Base-by-base conservation (phyloP, 2,113 vertebrate species). In the Sander lucioperca region DNA sequence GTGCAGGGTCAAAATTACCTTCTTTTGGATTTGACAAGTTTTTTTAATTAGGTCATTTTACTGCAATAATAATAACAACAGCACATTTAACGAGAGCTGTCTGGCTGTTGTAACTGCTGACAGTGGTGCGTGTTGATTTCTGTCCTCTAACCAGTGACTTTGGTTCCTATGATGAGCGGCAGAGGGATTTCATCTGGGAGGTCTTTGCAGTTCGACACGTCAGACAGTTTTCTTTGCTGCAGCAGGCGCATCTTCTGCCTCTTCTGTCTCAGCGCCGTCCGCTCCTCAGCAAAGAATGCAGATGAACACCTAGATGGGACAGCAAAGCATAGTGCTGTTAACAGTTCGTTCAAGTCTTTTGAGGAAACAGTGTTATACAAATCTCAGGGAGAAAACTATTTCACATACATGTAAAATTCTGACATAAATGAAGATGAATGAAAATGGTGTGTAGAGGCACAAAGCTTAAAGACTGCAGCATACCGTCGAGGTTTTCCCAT, bases 401-500 rank as follows among this genome's bases (percentile, higher is more conserved):
- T 11, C 6, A 61, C 23, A 51, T 6, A 48, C 3, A 18, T 36
- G 39, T 2, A 2, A 33, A 13, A 51, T 48, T 39, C 21, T 48
- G 33, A 70, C 27, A 16, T 59, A 23, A 72, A 39, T 12, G 1
- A 25, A 50, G 10, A 59, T 7, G 3, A 54, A 25, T 9, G 15
- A 61, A 74, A 87, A 23, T 21, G 2, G 1, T 1, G 6, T n/a
- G 18, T n/a, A 48, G 27, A 25, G 11, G 4, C 21, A 74, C 3
- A 18, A 12, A 53, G 14, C 12, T 43, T 57, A 54, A 72, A 73
- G 21, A n/a, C 12, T 19, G 8, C 13, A 45, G 27, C 67, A 4
- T 96, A 99, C 98, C 98, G 97, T 82, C 98, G 94, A 72, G 98
- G 98, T 93, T 99, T 99, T 70, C 98, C 98, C 98, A 99, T 99